Conservation (phyloP, 1,140 invertebrate genomes). For the Arctopsyche grandis region DNA sequence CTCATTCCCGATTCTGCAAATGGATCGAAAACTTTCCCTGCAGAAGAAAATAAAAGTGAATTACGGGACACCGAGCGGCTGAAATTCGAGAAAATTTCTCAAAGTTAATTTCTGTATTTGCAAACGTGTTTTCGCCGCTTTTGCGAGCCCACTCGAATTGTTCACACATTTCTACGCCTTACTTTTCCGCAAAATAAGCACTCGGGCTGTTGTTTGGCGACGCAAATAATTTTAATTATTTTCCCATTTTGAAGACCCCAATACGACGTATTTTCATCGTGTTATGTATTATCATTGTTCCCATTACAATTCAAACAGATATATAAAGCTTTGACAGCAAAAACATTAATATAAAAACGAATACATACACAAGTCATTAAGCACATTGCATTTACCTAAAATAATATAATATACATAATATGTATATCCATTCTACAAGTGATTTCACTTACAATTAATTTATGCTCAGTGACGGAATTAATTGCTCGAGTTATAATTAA, state of each 20-base stretch:
- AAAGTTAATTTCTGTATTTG: constrained; percentile 21
- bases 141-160: neutral
- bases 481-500: constrained; percentile 16
- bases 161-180: neutral
- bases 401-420: too few relatives aligned
- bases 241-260: too few relatives aligned
- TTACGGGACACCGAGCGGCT: constrained; percentile 8
- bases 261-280: too few relatives aligned
- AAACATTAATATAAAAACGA: too few relatives aligned
- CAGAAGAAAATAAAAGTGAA: constrained; percentile 40
- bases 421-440: too few relatives aligned
- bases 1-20: constrained; percentile 30
- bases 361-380: too few relatives aligned
- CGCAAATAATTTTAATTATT: too few relatives aligned
- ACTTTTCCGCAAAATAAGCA: constrained; percentile 10
- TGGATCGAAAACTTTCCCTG: constrained; percentile 34
- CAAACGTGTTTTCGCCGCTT: neutral
- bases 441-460: too few relatives aligned
- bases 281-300: too few relatives aligned
- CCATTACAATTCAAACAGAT: too few relatives aligned
- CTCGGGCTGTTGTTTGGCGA: neutral
- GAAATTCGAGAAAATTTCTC: constrained; percentile 3
- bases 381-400: too few relatives aligned
- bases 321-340: too few relatives aligned
- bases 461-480: constrained; percentile 1